These are phyloP conservation scores for Pantelozetes paolii DNA, from an alignment of 2,888 invertebrate genomes.

Conservation along the genomic window DNA sequence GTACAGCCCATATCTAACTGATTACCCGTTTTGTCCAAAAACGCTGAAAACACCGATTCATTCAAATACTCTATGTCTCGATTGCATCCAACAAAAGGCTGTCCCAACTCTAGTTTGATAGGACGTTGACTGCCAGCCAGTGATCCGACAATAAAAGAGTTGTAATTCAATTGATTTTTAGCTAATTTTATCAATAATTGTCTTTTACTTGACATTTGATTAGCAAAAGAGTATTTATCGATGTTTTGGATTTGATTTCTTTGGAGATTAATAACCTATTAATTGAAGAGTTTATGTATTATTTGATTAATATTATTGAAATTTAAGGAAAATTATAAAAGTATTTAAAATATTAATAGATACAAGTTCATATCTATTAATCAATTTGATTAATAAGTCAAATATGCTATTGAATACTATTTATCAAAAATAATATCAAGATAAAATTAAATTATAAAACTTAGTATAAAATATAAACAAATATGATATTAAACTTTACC, in stretches of 20 bases:
- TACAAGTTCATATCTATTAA: no score
- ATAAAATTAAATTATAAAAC: no score
- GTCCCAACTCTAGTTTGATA: background rate
- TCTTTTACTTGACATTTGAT: slow-evolving; percentile 1
- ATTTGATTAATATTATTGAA: background rate
- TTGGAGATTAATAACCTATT: slow-evolving; percentile 5
- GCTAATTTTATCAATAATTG: background rate
- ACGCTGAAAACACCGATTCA: slow-evolving; percentile 3
- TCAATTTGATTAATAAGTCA: no score
- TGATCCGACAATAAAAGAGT: background rate
- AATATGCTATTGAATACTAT: no score
- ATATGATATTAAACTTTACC: no score
- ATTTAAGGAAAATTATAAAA: no score
- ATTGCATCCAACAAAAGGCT: slow-evolving; percentile 1
- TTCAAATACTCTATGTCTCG: background rate
- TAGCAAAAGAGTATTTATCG: slow-evolving; percentile 9
- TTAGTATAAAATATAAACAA: no score
- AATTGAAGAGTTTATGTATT: background rate
- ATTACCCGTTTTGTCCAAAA: slow-evolving; percentile 2
- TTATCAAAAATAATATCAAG: no score
- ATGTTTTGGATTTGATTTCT: background rate
- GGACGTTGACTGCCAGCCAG: slow-evolving; percentile 6
- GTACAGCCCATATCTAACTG: background rate
- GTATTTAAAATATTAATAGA: background rate
- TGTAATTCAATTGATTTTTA: background rate